These are phyloP conservation scores for Psittacula echo DNA, from an alignment of 2,797 vertebrate genomes.

Conservation along the genomic window DNA sequence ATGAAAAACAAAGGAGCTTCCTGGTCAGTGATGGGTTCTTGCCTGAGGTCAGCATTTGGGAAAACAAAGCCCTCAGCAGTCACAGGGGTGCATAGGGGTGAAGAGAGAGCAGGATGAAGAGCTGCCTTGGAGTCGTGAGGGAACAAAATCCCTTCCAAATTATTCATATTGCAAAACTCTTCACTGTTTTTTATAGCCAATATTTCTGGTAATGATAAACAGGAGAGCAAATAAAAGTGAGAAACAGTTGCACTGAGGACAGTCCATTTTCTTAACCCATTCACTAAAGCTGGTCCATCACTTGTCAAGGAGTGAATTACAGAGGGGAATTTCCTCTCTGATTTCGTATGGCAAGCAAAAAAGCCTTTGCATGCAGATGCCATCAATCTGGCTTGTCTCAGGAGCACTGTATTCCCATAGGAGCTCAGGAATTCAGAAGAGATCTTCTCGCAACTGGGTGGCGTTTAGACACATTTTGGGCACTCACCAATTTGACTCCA, in stretches of 20 bases:
- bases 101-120: background rate
- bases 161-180: background rate
- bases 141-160: background rate
- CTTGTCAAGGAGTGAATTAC: background rate
- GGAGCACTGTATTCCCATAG: background rate
- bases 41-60: background rate
- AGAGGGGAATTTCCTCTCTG: background rate
- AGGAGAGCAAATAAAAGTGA: background rate
- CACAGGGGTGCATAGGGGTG: background rate
- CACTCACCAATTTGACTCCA: slow-evolving; percentile 28
- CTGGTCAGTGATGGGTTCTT: background rate
- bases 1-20: background rate
- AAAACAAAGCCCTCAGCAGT: background rate
- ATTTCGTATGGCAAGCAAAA: background rate
- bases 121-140: background rate
- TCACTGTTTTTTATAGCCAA: background rate
- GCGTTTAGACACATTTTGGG: slow-evolving; percentile 45
- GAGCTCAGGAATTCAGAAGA: slow-evolving; percentile 23
- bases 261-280: background rate
- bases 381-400: background rate
- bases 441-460: slow-evolving; percentile 12
- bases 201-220: background rate
- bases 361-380: background rate
- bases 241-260: background rate
- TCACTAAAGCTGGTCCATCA: background rate